Evolutionary conservation across 2,888 invertebrate genomes (phyloP).

Genomic region (Spilarctia lutea): DNA sequence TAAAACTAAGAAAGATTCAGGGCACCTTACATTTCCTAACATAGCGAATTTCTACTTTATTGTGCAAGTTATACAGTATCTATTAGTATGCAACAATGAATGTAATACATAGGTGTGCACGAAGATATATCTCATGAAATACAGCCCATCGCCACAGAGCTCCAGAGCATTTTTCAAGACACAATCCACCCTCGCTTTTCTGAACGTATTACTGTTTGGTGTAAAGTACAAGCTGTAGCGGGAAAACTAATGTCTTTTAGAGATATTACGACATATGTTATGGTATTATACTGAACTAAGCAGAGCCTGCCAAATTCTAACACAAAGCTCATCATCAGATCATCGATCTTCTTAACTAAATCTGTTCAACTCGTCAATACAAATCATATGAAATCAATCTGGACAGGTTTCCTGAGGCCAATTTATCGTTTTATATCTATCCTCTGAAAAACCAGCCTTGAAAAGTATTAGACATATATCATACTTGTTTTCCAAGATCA

Average conservation of each 20-base stretch:
- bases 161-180: slow-evolving; percentile 80
- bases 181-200: slow-evolving; percentile 76
- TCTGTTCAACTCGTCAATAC: too few species aligned
- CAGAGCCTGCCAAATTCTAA: too few species aligned
- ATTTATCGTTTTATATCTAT: too few species aligned
- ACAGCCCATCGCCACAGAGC: slow-evolving; percentile 66
- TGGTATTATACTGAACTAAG: too few species aligned
- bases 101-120: slow-evolving; percentile 21
- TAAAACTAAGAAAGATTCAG: not conserved
- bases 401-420: too few species aligned
- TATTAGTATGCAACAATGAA: not conserved
- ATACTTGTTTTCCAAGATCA: not conserved
- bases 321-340: too few species aligned
- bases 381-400: too few species aligned
- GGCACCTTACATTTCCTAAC: not conserved
- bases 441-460: too few species aligned
- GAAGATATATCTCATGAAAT: slow-evolving; percentile 56
- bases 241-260: not conserved
- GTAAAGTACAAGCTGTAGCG: slow-evolving; percentile 10
- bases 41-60: not conserved
- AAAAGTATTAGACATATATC: too few species aligned
- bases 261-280: not conserved
- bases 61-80: not conserved
- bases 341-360: too few species aligned
- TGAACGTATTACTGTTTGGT: slow-evolving; percentile 61